Percentiles rank a stretch among this genome's conserved stretches.
Evolutionary conservation across 1,140 invertebrate species (phyloP).

Genomic region (Diachasmimorpha longicaudata): DNA sequence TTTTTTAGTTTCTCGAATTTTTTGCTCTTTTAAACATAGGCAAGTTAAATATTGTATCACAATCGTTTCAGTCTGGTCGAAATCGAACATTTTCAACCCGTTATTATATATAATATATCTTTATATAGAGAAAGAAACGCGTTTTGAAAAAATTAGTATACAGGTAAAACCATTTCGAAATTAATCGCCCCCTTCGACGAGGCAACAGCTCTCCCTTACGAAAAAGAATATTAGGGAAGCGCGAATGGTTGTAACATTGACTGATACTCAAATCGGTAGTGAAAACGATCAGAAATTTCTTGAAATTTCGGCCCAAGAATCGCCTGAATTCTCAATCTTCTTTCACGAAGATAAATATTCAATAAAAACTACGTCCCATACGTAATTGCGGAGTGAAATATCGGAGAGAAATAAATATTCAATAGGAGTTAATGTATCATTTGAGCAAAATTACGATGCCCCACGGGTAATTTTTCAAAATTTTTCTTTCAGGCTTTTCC

Average conservation of each 20-base stretch:
- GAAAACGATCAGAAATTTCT: neutral
- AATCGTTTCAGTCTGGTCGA: slow-evolving; percentile 63
- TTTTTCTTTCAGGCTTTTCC: too few relatives aligned
- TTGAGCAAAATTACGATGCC: too few relatives aligned
- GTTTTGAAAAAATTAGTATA: slow-evolving; percentile 24
- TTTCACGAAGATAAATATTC: too few relatives aligned
- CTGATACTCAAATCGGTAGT: neutral
- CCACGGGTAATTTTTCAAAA: too few relatives aligned
- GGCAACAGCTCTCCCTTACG: too few relatives aligned
- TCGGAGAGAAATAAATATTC: neutral
- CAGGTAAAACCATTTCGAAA: neutral
- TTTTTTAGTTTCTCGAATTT: slow-evolving; percentile 15
- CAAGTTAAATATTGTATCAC: slow-evolving; percentile 64
- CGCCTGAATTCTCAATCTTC: too few relatives aligned
- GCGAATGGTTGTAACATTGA: neutral
- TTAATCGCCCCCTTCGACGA: neutral
- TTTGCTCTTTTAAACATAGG: slow-evolving; percentile 51
- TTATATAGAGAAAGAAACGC: slow-evolving; percentile 44
- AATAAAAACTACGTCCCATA: too few relatives aligned
- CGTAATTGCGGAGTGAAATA: too few relatives aligned
- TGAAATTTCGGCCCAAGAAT: too few relatives aligned
- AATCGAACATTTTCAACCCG: slow-evolving; percentile 60
- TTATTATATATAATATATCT: slow-evolving; percentile 27
- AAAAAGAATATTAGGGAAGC: neutral
- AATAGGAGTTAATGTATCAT: too few relatives aligned